These are phyloP conservation scores for Platycheirus albimanus DNA, from an alignment of 2,888 invertebrate genomes.

Conservation along the genomic window DNA sequence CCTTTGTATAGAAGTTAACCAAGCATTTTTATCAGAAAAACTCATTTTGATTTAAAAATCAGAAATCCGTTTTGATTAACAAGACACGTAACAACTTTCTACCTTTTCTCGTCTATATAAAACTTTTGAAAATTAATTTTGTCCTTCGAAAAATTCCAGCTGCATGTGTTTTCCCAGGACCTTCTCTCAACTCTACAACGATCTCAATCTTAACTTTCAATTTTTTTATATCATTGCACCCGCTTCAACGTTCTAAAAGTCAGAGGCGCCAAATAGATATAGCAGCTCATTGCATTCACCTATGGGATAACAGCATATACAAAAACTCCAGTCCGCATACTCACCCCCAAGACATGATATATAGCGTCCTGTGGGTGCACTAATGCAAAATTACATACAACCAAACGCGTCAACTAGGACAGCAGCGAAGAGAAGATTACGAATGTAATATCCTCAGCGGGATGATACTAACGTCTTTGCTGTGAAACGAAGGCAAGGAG, in stretches of 20 bases:
- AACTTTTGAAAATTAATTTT: constrained; percentile 42
- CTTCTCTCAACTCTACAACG: constrained; percentile 35
- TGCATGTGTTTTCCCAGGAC: constrained; percentile 18
- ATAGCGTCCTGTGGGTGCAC: constrained; percentile 42
- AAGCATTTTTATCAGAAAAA: too few species aligned
- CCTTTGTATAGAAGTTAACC: too few species aligned
- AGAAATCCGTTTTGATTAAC: too few species aligned
- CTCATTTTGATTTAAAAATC: too few species aligned
- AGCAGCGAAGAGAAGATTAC: constrained; percentile 48
- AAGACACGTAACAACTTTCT: too few species aligned
- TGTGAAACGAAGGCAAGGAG: constrained; percentile 34
- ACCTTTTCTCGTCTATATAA: background rate
- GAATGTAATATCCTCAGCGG: constrained; percentile 64
- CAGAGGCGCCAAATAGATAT: constrained; percentile 32
- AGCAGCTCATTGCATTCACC: constrained; percentile 28
- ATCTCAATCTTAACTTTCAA: constrained; percentile 58
- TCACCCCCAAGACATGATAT: constrained; percentile 31
- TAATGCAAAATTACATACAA: constrained; percentile 53
- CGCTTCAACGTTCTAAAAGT: constrained; percentile 5
- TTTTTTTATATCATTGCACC: constrained; percentile 19
- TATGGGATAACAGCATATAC: constrained; percentile 5
- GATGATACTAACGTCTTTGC: constrained; percentile 56
- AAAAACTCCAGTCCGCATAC: constrained; percentile 4
- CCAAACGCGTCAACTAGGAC: constrained; percentile 40
- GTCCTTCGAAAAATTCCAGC: constrained; percentile 40